These are phyloP conservation scores for Andrena flavipes DNA, from an alignment of 2,888 invertebrate species.

Conservation along the genomic window DNA sequence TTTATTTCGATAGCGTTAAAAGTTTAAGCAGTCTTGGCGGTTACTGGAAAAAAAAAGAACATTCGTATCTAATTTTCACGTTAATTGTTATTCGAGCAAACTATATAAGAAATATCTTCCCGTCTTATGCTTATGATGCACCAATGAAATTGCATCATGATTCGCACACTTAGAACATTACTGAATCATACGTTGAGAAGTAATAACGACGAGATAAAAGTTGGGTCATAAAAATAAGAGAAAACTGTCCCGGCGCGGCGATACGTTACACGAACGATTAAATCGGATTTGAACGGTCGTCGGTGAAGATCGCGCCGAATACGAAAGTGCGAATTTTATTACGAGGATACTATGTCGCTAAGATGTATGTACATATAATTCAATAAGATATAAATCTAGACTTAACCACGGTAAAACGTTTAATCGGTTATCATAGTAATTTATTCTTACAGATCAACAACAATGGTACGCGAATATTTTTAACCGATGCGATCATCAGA, in stretches of 20 bases:
- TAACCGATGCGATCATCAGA: conserved; percentile 14
- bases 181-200: conserved; percentile 19
- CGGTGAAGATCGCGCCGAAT: conserved; percentile 24
- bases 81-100: conserved; percentile 62
- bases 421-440: conserved; percentile 64
- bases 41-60: conserved; percentile 47
- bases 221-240: conserved; percentile 30
- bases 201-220: conserved; percentile 1
- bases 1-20: conserved; percentile 56
- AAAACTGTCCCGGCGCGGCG: not conserved
- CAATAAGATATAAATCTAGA: conserved; percentile 45
- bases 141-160: conserved; percentile 28
- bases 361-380: conserved; percentile 47
- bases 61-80: conserved; percentile 50
- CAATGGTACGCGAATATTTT: conserved; percentile 39
- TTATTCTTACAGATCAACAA: conserved; percentile 61
- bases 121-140: conserved; percentile 32
- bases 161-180: conserved; percentile 43
- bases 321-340: conserved; percentile 35
- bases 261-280: conserved; percentile 23
- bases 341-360: conserved; percentile 24
- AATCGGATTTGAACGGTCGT: conserved; percentile 18
- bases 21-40: conserved; percentile 62
- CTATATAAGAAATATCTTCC: conserved; percentile 40
- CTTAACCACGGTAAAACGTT: conserved; percentile 54